Percentiles rank a stretch among this genome's conserved stretches.
These are phyloP conservation scores for Porites australiensis DNA, from an alignment of 64 coral and sea anemone species.

Conservation along the genomic window DNA sequence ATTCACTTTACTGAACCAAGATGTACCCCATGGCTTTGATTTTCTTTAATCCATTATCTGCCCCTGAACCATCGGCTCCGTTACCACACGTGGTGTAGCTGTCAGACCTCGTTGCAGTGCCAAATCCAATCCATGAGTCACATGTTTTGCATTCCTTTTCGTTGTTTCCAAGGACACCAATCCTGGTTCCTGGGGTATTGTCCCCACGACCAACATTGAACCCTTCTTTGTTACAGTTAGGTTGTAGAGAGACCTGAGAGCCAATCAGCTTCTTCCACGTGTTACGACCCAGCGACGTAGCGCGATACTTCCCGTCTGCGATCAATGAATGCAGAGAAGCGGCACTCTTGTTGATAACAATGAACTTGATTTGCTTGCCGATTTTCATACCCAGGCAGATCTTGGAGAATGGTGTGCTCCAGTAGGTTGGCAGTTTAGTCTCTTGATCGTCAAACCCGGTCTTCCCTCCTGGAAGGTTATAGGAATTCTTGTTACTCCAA, in stretches of 20 bases:
- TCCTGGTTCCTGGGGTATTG: neutral
- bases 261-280: too few relatives aligned
- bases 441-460: neutral
- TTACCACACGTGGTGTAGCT: neutral
- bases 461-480: neutral
- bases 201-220: neutral
- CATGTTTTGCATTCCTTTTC: neutral
- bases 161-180: neutral
- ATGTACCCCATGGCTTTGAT: neutral
- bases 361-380: too few relatives aligned
- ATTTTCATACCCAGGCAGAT: too few relatives aligned
- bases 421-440: too few relatives aligned
- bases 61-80: neutral
- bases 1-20: neutral
- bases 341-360: too few relatives aligned
- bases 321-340: too few relatives aligned
- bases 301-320: too few relatives aligned
- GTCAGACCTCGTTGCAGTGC: neutral
- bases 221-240: too few relatives aligned
- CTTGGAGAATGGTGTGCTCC: too few relatives aligned
- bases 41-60: neutral
- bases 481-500: neutral
- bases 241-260: too few relatives aligned
- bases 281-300: too few relatives aligned
- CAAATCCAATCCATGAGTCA: conserved; percentile 1